Conservation (phyloP, 2,797 vertebrate species). For the Merluccius polli region DNA sequence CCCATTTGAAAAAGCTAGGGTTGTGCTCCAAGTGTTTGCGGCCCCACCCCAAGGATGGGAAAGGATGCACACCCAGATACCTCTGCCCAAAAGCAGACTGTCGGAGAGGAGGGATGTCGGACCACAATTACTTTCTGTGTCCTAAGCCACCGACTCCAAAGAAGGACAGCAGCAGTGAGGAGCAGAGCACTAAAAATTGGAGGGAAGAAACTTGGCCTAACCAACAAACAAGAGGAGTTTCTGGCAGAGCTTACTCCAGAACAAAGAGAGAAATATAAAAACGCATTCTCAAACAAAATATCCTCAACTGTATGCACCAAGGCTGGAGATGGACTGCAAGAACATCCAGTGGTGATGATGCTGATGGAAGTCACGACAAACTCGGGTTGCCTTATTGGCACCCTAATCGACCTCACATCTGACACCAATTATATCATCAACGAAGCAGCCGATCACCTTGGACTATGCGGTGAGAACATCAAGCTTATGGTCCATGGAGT, state of each 20-base stretch:
- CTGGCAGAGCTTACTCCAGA: constrained; percentile 1
- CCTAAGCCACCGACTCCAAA: background rate
- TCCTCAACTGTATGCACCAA: background rate
- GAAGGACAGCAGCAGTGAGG: background rate
- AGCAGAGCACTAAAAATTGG: background rate
- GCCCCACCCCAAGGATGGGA: background rate
- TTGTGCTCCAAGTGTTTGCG: background rate
- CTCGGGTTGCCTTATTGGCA: constrained; percentile 1
- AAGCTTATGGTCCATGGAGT: constrained; percentile 8
- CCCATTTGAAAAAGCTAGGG: background rate
- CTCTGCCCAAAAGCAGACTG: background rate
- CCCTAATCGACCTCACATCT: background rate
- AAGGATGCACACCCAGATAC: background rate
- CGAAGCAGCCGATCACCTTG: background rate
- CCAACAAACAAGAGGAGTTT: background rate
- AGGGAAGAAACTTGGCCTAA: background rate
- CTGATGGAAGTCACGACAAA: background rate
- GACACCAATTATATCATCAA: constrained; percentile 6
- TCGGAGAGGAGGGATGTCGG: background rate
- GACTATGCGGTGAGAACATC: constrained; percentile 4
- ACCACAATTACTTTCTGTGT: background rate
- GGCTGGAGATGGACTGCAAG: background rate
- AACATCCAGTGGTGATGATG: constrained; percentile 5
- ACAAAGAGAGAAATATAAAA: background rate
- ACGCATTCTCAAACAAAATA: constrained; percentile 4